Conservation (phyloP, 2,797 vertebrate genomes). For the Dicrostonyx torquatus region DNA sequence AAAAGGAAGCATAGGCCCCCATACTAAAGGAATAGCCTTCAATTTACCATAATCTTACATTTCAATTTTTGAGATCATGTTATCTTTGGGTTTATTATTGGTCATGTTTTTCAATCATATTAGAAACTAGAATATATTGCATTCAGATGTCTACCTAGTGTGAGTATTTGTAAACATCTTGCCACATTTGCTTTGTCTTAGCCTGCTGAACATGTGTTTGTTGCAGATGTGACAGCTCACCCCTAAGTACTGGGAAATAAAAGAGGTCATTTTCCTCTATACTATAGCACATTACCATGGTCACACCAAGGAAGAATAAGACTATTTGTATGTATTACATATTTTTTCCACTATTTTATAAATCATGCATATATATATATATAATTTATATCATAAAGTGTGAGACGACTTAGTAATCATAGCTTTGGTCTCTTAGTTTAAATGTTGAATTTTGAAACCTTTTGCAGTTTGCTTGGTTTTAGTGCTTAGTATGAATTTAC, state of each 20-base stretch:
- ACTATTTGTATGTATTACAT: background rate
- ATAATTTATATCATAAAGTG: background rate
- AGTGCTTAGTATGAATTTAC: constrained; percentile 52
- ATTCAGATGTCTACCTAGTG: background rate
- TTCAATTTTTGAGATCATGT: constrained; percentile 29
- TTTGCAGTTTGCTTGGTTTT: constrained; percentile 51
- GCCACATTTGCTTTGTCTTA: constrained; percentile 29
- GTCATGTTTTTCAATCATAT: background rate
- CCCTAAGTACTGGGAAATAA: background rate
- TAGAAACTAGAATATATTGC: background rate
- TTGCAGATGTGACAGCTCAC: background rate
- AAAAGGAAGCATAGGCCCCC: background rate
- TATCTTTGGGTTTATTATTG: constrained; percentile 14
- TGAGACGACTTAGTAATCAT: constrained; percentile 9
- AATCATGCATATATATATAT: background rate
- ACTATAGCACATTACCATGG: background rate
- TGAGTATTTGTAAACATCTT: background rate
- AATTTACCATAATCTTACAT: background rate
- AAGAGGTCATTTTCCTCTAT: constrained; percentile 21
- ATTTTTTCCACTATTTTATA: constrained; percentile 31
- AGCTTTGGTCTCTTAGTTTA: constrained; percentile 44
- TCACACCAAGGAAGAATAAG: constrained; percentile 1
- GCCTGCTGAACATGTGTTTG: constrained; percentile 30
- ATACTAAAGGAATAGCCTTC: background rate
- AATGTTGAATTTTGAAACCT: background rate